Base-by-base conservation (phyloP, 1,140 invertebrate genomes). In the Artemia franciscana region DNA sequence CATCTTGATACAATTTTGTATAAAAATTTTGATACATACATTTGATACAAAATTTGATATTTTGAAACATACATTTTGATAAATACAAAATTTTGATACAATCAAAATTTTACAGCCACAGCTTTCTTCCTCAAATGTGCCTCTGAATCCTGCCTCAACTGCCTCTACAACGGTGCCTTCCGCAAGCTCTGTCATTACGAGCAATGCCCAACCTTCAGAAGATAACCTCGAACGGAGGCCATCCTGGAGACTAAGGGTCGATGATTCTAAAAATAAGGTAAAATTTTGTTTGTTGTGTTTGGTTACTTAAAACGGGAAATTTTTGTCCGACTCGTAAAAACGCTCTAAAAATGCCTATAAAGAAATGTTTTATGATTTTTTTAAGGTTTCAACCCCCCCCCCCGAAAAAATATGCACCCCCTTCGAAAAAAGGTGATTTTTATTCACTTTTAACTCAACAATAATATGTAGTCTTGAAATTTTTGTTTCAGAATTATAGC, bases 181-280 rank as follows among this genome's bases (percentile, higher is more conserved):
- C 68, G 67, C 68, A 65, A 64, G 67, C 69, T 68, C 71, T 68
- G 72, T 72, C 68, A 67, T 71, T 60, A 72, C 72, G 58, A 65
- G 67, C 60, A 65, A 68, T 51, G 21, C 39, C 21, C 26, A 21
- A 9, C 68, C 76, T 71, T 73, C 79, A 69, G 76, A 73, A 73
- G 64, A 71, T 67, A 75, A 73, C 66, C 71, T 72, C 23, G 88
- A 91, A 73, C 80, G 88, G 65, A 80, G 88, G 70, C 88, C 88
- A 2, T 91, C 88, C 66, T 91, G 88, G 88, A 80, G 87, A 72
- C 78, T 91, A 67, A 82, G 84, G 72, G 83, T 90, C 72, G 86
- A 90, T 78, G 85, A 85, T 73, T 81, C 82, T 59, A 70, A 70
- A 73, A 87, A 82, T 77, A 91, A 89, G 85, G 69, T 70, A 60